These are phyloP conservation scores for Mobula hypostoma DNA, from an alignment of 2,113 vertebrate genomes.

Conservation along the genomic window DNA sequence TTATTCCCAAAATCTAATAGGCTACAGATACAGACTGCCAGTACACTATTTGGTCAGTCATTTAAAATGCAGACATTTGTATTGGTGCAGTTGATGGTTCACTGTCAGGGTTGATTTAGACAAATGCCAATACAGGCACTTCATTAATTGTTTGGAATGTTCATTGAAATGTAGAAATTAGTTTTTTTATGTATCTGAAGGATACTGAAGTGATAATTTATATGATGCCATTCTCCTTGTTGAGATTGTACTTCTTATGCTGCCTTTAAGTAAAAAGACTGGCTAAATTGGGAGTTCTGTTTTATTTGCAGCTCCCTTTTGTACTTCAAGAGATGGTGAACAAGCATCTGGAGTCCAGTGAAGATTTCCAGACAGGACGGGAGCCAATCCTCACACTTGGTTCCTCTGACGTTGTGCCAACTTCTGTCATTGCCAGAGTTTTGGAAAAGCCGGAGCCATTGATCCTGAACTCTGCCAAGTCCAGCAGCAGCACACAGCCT, in stretches of 20 bases:
- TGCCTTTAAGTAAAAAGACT: background rate
- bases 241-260: background rate
- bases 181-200: background rate
- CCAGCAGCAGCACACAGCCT: slow-evolving; percentile 71
- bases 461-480: slow-evolving; percentile 85
- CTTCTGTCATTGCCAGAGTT: slow-evolving; percentile 86
- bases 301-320: slow-evolving; percentile 74
- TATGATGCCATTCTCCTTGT: background rate
- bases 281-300: background rate
- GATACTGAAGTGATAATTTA: background rate
- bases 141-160: background rate
- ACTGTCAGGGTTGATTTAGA: no score
- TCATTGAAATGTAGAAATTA: background rate
- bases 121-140: background rate
- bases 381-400: slow-evolving; percentile 62
- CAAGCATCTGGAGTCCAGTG: slow-evolving; percentile 78
- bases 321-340: slow-evolving; percentile 94
- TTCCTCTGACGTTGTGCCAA: slow-evolving; percentile 79
- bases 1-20: background rate
- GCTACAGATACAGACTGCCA: background rate
- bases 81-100: background rate
- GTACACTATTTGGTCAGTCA: background rate
- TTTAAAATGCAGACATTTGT: background rate
- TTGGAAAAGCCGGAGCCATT: slow-evolving; percentile 94
- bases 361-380: slow-evolving; percentile 58